Conservation (phyloP, 2,113 vertebrate genomes). For the Cyprichromis sp. region DNA sequence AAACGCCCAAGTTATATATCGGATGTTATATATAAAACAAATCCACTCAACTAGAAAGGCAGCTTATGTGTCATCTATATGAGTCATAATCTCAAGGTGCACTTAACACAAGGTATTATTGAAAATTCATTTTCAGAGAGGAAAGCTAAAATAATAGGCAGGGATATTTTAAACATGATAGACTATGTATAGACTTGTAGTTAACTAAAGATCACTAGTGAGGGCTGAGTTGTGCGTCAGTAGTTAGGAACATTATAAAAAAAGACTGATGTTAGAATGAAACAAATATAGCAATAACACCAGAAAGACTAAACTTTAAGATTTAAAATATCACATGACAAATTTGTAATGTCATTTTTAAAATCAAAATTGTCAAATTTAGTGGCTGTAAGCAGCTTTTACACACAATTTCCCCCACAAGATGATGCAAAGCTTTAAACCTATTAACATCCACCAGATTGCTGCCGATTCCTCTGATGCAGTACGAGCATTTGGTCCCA, state of each 20-base stretch:
- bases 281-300: not conserved
- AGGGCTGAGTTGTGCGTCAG: not conserved
- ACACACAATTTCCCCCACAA: not conserved
- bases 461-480: not conserved
- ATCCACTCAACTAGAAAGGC: not conserved
- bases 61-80: not conserved
- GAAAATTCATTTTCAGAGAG: constrained; percentile 1
- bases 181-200: not conserved
- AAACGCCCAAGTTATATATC: not conserved
- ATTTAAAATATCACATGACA: not conserved
- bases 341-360: not conserved
- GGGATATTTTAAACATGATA: not conserved
- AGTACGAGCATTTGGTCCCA: not conserved
- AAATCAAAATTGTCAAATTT: not conserved
- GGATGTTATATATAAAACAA: not conserved
- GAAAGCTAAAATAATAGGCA: not conserved
- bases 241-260: not conserved
- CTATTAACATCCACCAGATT: not conserved
- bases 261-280: not conserved
- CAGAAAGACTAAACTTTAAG: not conserved
- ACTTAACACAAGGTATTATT: constrained; percentile 1
- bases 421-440: not conserved
- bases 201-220: not conserved
- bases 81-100: constrained; percentile 30
- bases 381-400: not conserved